A percentile compares a stretch with the other conserved stretches of the same genome.
Evolutionary conservation across 2,113 vertebrate genomes (phyloP).

Genomic region (Pavo muticus): DNA sequence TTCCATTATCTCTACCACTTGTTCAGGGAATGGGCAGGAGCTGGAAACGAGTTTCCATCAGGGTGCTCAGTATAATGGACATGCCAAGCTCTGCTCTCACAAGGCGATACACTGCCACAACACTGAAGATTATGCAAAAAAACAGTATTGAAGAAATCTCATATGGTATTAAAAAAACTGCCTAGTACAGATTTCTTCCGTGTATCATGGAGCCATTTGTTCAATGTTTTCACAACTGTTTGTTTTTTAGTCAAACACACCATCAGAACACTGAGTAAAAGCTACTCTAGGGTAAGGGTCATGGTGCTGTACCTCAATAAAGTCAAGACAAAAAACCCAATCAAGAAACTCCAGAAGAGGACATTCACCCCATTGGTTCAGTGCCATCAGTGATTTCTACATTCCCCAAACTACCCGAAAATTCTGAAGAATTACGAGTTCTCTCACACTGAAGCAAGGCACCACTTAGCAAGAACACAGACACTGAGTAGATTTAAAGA

Average conservation of each 20-base stretch:
- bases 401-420: neutral
- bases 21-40: neutral
- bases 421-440: neutral
- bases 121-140: neutral
- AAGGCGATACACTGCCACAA: slow-evolving; percentile 15
- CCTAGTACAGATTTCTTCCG: neutral
- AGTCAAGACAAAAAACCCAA: neutral
- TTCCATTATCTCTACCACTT: slow-evolving; percentile 12
- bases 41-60: neutral
- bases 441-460: neutral
- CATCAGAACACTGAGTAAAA: neutral
- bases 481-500: neutral
- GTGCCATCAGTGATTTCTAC: neutral
- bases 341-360: neutral
- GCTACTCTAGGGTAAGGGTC: neutral
- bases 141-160: neutral
- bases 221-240: neutral
- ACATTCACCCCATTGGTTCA: neutral
- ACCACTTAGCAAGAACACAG: neutral
- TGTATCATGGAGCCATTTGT: neutral
- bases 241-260: slow-evolving; percentile 34
- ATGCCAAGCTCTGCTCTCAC: slow-evolving; percentile 7
- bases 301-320: neutral
- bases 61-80: neutral
- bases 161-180: neutral